Percentiles rank a stretch among this genome's conserved stretches.
These are phyloP conservation scores for Heterotilapia buettikoferi DNA, from an alignment of 2,113 vertebrate species.

Conservation along the genomic window DNA sequence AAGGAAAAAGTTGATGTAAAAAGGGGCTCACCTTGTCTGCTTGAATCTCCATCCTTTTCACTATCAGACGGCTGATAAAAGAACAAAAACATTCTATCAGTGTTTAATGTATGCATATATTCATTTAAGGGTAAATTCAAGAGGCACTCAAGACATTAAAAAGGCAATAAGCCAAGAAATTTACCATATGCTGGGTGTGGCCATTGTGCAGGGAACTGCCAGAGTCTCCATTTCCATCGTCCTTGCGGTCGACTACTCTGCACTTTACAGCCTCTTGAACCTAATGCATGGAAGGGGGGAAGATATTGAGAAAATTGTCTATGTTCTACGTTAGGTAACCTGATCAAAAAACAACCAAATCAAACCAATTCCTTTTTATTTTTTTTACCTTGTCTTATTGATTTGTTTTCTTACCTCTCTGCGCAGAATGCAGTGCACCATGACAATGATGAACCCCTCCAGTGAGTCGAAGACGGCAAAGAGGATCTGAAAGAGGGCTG, in stretches of 20 bases:
- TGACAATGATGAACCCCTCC: constrained; percentile 96
- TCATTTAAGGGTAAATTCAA: constrained; percentile 31
- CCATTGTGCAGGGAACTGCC: constrained; percentile 93
- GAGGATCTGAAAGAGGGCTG: constrained; percentile 97
- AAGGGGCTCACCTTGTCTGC: constrained; percentile 87
- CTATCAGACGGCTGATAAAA: constrained; percentile 84
- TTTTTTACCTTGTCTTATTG: background rate
- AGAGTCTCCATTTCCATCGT: constrained; percentile 94
- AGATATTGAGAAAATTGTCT: background rate
- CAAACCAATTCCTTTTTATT: background rate
- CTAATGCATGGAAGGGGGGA: constrained; percentile 56
- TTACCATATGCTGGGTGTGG: constrained; percentile 93
- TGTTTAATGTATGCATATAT: constrained; percentile 46
- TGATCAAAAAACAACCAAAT: background rate
- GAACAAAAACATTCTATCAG: constrained; percentile 44
- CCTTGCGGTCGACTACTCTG: constrained; percentile 92
- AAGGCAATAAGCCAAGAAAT: constrained; percentile 50
- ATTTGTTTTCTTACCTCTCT: constrained; percentile 79
- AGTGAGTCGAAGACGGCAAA: constrained; percentile 96
- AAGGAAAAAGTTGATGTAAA: background rate
- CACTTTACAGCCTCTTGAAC: constrained; percentile 98
- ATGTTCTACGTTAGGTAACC: background rate
- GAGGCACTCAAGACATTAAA: constrained; percentile 61
- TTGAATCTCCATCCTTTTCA: constrained; percentile 95
- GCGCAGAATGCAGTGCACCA: constrained; percentile 96